Percentiles rank a stretch among this genome's conserved stretches.
Evolutionary conservation across 2,113 vertebrate genomes (phyloP).

Genomic region (Sclerurus mexicanus): DNA sequence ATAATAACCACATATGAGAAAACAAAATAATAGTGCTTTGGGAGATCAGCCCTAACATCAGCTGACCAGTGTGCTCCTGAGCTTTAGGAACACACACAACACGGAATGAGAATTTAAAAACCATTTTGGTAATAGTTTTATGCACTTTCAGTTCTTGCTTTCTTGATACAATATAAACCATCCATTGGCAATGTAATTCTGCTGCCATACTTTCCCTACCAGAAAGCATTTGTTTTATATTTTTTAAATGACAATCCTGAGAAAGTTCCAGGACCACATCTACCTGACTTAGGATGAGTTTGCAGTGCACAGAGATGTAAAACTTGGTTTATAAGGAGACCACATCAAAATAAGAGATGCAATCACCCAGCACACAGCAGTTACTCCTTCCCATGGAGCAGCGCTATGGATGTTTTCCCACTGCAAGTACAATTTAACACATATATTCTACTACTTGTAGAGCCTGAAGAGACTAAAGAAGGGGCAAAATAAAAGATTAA

Average conservation of each 20-base stretch:
- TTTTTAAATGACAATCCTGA: not conserved
- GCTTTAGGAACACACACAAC: not conserved
- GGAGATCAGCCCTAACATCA: not conserved
- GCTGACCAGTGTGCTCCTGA: not conserved
- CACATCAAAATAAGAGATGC: not conserved
- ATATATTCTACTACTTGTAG: not conserved
- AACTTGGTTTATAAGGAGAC: not conserved
- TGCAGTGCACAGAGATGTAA: not conserved
- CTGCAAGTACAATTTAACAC: not conserved
- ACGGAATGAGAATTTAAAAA: not conserved
- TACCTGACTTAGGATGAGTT: not conserved
- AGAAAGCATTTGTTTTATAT: not conserved
- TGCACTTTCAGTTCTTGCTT: not conserved
- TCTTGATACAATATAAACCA: not conserved
- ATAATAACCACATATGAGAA: slow-evolving; percentile 7
- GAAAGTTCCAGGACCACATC: not conserved
- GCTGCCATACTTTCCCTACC: not conserved
- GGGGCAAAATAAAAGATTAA: not conserved
- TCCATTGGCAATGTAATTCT: not conserved
- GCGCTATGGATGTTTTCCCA: not conserved
- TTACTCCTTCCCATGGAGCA: not conserved
- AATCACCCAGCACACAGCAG: not conserved
- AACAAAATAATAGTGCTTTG: not conserved
- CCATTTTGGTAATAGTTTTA: not conserved
- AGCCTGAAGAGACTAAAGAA: not conserved